These are phyloP conservation scores for Mesorhabditis spiculigera DNA, from an alignment of 2,888 invertebrate genomes.

Conservation along the genomic window DNA sequence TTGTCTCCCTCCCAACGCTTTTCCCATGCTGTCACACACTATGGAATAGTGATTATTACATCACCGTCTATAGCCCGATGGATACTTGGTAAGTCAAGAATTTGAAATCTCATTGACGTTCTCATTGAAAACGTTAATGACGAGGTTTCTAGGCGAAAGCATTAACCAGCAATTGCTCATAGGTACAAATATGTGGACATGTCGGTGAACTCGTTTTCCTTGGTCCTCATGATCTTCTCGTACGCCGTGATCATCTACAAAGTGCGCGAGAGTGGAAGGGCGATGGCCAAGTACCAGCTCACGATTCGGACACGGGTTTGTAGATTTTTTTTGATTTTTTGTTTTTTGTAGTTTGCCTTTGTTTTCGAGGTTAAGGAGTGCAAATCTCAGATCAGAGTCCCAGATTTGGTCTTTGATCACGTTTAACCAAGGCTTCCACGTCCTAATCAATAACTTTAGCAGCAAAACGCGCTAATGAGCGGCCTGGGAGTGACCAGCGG, in stretches of 20 bases:
- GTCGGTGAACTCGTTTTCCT: slow-evolving; percentile 44
- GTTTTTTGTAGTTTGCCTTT: slow-evolving; percentile 11
- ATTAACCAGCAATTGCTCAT: slow-evolving; percentile 8
- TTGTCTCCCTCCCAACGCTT: slow-evolving; percentile 49
- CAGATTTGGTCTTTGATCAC: no score
- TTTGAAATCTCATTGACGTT: not conserved
- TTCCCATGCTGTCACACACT: slow-evolving; percentile 53
- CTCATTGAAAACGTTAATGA: not conserved
- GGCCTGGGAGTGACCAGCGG: slow-evolving; percentile 24
- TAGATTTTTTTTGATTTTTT: not conserved
- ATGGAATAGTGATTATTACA: slow-evolving; percentile 43
- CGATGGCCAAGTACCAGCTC: slow-evolving; percentile 51
- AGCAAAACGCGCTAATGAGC: slow-evolving; percentile 37
- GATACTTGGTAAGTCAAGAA: slow-evolving; percentile 35
- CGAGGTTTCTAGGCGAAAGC: not conserved
- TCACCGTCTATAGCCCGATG: slow-evolving; percentile 42
- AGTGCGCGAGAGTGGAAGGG: slow-evolving; percentile 49
- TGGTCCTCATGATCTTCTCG: slow-evolving; percentile 51
- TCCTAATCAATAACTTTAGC: slow-evolving; percentile 15
- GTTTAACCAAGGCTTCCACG: no score
- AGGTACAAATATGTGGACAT: slow-evolving; percentile 54
- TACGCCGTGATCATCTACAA: slow-evolving; percentile 54
- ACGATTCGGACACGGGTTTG: slow-evolving; percentile 45
- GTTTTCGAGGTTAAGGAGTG: not conserved
- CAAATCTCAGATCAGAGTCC: not conserved